Evolutionary conservation across 2,888 invertebrate genomes (phyloP).

Genomic region (Fragum fragum): DNA sequence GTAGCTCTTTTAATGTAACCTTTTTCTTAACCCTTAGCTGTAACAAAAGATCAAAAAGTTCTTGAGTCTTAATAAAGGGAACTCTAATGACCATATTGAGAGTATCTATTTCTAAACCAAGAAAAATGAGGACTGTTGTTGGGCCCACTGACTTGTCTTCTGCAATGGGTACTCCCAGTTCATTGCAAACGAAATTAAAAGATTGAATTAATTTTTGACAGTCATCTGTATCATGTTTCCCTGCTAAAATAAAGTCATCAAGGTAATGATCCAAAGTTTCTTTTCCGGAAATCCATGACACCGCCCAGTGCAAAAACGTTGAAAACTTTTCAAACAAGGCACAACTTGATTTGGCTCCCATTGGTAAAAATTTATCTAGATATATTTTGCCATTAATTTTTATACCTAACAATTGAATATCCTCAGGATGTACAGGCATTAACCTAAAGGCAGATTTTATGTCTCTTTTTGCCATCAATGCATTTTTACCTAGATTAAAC

Average conservation of each 20-base stretch:
- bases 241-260: conserved; percentile 43
- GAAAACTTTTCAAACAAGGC: too few species aligned
- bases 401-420: too few species aligned
- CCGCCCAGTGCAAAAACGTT: too few species aligned
- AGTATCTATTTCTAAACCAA: conserved; percentile 49
- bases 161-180: background rate
- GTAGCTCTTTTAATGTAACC: conserved; percentile 41
- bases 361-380: too few species aligned
- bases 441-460: too few species aligned
- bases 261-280: conserved; percentile 36
- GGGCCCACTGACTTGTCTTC: conserved; percentile 29
- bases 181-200: conserved; percentile 20
- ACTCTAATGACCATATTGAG: conserved; percentile 38
- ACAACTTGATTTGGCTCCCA: too few species aligned
- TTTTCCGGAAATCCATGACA: too few species aligned
- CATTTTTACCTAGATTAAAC: too few species aligned
- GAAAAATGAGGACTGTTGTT: conserved; percentile 28
- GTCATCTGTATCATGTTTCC: background rate
- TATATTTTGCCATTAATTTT: too few species aligned
- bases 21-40: conserved; percentile 15
- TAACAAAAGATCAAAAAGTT: conserved; percentile 5
- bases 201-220: conserved; percentile 38
- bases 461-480: too few species aligned
- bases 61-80: conserved; percentile 31
- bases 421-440: too few species aligned